These are phyloP conservation scores for Bicyclus anynana DNA, from an alignment of 1,140 invertebrate species.

Conservation along the genomic window DNA sequence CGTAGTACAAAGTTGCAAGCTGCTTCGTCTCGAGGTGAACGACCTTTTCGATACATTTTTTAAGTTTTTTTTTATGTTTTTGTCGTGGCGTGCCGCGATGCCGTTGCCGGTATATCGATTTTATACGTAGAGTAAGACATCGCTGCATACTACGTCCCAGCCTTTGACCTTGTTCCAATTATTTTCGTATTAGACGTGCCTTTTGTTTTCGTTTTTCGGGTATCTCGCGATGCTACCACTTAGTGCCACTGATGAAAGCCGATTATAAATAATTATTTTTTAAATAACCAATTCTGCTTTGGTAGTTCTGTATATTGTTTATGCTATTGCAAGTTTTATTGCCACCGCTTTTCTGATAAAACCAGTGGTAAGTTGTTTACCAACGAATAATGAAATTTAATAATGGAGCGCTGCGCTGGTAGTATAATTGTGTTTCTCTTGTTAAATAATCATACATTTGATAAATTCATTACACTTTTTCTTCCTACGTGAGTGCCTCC, in stretches of 20 bases:
- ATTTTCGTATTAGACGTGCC: conserved; percentile 40
- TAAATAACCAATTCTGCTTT: too few relatives aligned
- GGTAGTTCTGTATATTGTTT: too few relatives aligned
- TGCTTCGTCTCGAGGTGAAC: conserved; percentile 61
- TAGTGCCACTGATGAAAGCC: background rate
- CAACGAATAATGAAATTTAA: too few relatives aligned
- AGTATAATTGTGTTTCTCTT: too few relatives aligned
- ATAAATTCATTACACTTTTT: too few relatives aligned
- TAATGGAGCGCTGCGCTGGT: too few relatives aligned
- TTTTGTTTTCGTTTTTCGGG: conserved; percentile 40
- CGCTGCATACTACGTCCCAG: conserved; percentile 43
- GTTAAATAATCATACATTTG: too few relatives aligned
- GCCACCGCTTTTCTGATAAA: too few relatives aligned
- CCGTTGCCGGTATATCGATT: conserved; percentile 54
- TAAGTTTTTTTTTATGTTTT: conserved; percentile 33
- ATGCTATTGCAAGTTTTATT: too few relatives aligned
- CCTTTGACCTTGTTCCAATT: conserved; percentile 63
- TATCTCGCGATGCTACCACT: conserved; percentile 23
- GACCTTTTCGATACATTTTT: conserved; percentile 28
- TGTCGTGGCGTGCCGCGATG: conserved; percentile 33
- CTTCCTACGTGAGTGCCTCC: too few relatives aligned
- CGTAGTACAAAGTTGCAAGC: conserved; percentile 47
- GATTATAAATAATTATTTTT: too few relatives aligned
- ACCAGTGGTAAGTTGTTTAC: too few relatives aligned
- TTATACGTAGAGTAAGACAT: conserved; percentile 53